Evolutionary conservation across 2,797 vertebrate genomes (phyloP).

Genomic region (Cheirogaleus major): DNA sequence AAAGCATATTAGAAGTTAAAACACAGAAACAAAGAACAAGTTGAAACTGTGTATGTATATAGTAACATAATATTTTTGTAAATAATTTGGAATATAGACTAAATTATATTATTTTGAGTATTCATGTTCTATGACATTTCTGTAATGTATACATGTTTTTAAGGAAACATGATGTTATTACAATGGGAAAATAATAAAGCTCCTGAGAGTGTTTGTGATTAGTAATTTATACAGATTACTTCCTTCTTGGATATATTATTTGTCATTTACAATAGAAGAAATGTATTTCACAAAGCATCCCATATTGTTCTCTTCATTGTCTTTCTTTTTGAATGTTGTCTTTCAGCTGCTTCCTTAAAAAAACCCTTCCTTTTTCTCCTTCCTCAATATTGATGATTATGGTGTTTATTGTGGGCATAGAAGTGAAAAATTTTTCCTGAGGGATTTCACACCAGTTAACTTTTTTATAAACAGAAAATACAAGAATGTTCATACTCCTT

Average conservation of each 20-base stretch:
- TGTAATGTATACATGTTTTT: not conserved
- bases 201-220: not conserved
- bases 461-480: not conserved
- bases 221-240: not conserved
- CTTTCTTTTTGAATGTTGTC: not conserved
- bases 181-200: not conserved
- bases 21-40: not conserved
- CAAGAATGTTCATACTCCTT: not conserved
- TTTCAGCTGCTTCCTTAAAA: constrained; percentile 11
- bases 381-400: not conserved
- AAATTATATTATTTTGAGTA: not conserved
- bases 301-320: not conserved
- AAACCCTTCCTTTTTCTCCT: not conserved
- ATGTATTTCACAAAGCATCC: not conserved
- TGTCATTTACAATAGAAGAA: not conserved
- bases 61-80: not conserved
- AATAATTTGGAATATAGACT: not conserved
- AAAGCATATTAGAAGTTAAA: not conserved
- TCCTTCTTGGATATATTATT: not conserved
- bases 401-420: not conserved
- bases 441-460: not conserved
- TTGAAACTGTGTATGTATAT: not conserved
- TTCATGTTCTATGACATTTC: not conserved
- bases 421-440: not conserved
- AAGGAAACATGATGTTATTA: not conserved